Conservation (phyloP, 2,113 vertebrate species). For the Mixornis gularis region DNA sequence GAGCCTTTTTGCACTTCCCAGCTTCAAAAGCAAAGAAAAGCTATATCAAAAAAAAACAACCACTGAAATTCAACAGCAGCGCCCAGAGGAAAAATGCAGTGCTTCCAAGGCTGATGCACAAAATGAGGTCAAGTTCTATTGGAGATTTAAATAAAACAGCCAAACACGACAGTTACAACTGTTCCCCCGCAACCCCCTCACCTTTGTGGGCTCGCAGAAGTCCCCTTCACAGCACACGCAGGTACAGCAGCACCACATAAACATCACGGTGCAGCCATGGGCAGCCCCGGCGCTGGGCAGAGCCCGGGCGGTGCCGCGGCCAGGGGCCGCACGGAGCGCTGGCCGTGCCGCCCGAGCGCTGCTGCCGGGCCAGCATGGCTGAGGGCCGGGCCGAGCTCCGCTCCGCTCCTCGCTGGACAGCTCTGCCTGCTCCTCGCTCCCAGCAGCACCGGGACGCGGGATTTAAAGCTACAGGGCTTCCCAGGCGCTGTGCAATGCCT, state of each 20-base stretch:
- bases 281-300: neutral
- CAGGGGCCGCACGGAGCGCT: neutral
- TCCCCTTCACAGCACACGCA: conserved; percentile 59
- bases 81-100: neutral
- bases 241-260: conserved; percentile 70
- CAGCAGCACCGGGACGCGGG: neutral
- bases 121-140: conserved; percentile 48
- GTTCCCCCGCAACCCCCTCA: conserved; percentile 44
- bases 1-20: conserved; percentile 29
- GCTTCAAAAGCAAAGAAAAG: conserved; percentile 37
- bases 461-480: conserved; percentile 60
- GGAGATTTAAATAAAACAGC: neutral
- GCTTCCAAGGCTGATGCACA: conserved; percentile 25
- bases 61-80: neutral
- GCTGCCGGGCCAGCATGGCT: neutral
- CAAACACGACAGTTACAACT: neutral
- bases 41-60: neutral
- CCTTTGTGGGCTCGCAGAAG: conserved; percentile 62
- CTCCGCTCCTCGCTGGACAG: neutral
- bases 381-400: neutral
- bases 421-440: neutral
- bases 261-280: conserved; percentile 19
- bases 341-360: neutral
- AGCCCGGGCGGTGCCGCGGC: neutral
- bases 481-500: neutral